These are phyloP conservation scores for Megaceryle torquata DNA, from an alignment of 2,113 vertebrate genomes.

Conservation along the genomic window DNA sequence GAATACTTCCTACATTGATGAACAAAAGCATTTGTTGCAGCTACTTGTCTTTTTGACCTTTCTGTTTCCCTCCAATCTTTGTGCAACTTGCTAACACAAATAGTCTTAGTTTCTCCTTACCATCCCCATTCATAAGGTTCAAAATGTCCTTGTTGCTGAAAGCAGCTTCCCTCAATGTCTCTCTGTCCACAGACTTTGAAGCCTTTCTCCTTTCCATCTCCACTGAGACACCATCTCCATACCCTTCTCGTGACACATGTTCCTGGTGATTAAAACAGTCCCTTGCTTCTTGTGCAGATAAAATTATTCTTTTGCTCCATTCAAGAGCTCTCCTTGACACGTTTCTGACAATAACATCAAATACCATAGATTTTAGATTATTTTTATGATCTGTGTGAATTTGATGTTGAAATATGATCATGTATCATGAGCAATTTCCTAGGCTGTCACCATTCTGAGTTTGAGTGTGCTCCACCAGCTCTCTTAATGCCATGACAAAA, in stretches of 20 bases:
- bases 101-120: background rate
- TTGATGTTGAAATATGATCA: background rate
- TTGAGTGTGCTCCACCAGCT: background rate
- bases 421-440: background rate
- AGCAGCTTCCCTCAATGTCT: background rate
- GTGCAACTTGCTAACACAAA: background rate
- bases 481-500: background rate
- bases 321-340: background rate
- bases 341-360: background rate
- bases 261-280: background rate
- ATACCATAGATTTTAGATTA: background rate
- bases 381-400: background rate
- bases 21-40: background rate
- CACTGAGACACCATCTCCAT: rapidly evolving
- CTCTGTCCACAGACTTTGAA: background rate
- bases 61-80: background rate
- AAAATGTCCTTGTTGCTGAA: background rate
- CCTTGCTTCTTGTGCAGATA: background rate
- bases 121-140: background rate
- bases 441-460: background rate
- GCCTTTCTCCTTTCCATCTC: background rate
- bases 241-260: background rate
- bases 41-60: background rate
- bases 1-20: background rate
- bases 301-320: background rate